A percentile compares a stretch with the other conserved stretches of the same genome.
Evolutionary conservation across 64 coral and sea anemone genomes (phyloP).

Genomic region (Actinia tenebrosa): DNA sequence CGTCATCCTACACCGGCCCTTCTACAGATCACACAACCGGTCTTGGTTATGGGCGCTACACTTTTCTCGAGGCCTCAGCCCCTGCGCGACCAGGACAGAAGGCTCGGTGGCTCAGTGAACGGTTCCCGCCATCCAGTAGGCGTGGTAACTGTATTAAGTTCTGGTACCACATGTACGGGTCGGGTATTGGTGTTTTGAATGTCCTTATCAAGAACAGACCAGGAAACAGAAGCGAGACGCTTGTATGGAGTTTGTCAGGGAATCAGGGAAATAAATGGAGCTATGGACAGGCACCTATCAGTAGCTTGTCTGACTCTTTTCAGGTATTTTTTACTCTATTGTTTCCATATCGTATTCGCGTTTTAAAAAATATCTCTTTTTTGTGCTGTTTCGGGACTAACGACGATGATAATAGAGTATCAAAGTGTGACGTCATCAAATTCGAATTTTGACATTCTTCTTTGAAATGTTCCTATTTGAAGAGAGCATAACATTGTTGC

Average conservation of each 20-base stretch:
- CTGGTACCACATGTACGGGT: slow-evolving; percentile 96
- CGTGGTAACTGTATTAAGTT: slow-evolving; percentile 85
- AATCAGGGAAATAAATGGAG: slow-evolving; percentile 72
- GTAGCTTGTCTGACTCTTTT: slow-evolving; percentile 53
- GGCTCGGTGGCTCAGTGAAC: slow-evolving; percentile 79
- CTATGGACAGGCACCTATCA: slow-evolving; percentile 72
- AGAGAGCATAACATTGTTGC: no score
- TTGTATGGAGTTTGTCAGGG: slow-evolving; percentile 87
- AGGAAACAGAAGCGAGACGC: slow-evolving; percentile 64
- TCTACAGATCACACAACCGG: slow-evolving; percentile 80
- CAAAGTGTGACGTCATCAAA: no score
- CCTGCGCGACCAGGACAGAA: slow-evolving; percentile 67
- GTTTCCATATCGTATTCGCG: no score
- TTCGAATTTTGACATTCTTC: no score
- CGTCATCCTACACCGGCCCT: slow-evolving; percentile 64
- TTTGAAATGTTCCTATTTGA: no score
- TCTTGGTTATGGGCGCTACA: slow-evolving; percentile 77
- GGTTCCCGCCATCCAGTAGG: slow-evolving; percentile 53
- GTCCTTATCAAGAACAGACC: slow-evolving; percentile 66
- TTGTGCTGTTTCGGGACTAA: no score
- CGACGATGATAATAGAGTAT: no score
- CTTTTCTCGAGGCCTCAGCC: slow-evolving; percentile 75
- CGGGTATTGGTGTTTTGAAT: slow-evolving; percentile 69
- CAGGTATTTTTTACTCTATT: slow-evolving; percentile 38
- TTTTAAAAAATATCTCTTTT: no score